Evolutionary conservation across 2,113 vertebrate genomes (phyloP).

Genomic region (Leptosomus discolor): DNA sequence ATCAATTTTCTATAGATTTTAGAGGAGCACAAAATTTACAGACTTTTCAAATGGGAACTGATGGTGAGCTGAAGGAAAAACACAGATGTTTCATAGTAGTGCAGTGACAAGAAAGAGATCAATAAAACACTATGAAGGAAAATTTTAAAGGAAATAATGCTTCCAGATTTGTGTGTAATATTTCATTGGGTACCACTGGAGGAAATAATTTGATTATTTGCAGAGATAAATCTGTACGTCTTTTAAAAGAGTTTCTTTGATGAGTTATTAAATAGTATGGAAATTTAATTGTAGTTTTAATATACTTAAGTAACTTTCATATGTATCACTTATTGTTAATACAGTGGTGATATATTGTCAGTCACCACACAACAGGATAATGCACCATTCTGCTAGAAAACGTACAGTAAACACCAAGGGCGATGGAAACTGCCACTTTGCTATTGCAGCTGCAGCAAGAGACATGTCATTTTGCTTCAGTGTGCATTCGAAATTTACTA

Average conservation of each 20-base stretch:
- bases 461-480: background rate
- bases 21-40: conserved; percentile 61
- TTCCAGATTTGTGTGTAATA: conserved; percentile 53
- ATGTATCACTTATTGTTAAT: background rate
- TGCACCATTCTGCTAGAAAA: background rate
- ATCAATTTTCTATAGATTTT: conserved; percentile 69
- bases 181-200: conserved; percentile 3
- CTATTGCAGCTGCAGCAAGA: background rate
- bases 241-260: background rate
- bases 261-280: background rate
- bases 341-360: background rate
- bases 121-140: conserved; percentile 39
- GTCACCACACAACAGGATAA: background rate
- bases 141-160: conserved; percentile 60
- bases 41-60: conserved; percentile 60
- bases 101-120: conserved; percentile 64
- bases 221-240: background rate
- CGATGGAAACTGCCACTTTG: background rate
- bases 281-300: background rate
- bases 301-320: background rate
- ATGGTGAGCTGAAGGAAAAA: conserved; percentile 52
- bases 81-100: conserved; percentile 63
- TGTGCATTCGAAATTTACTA: background rate
- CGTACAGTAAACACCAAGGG: background rate
- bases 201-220: conserved; percentile 44